These are phyloP conservation scores for Sanderia malayensis DNA, from an alignment of 30 jellyfish, hydroid and myxozoan genomes.

Conservation along the genomic window DNA sequence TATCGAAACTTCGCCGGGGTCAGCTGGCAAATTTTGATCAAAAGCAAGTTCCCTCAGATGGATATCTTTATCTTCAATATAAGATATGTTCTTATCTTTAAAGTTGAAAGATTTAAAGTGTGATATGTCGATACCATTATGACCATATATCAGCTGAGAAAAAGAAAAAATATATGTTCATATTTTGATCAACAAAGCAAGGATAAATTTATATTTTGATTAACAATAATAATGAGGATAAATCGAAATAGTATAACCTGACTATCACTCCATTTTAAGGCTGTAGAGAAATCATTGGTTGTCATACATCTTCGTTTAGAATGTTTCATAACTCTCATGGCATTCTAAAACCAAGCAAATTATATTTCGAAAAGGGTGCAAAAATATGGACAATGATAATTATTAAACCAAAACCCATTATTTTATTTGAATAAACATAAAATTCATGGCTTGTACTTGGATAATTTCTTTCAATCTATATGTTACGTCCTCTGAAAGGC, in stretches of 20 bases:
- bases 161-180: not conserved
- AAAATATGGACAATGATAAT: no score
- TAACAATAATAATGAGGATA: not conserved
- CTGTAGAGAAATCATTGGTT: constrained; percentile 68
- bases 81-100: constrained; percentile 70
- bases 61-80: constrained; percentile 79
- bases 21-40: constrained; percentile 79
- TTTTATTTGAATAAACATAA: no score
- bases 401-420: no score
- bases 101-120: constrained; percentile 61
- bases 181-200: not conserved
- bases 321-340: constrained; percentile 75
- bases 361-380: no score
- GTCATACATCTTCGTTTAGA: constrained; percentile 76
- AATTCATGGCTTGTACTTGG: no score
- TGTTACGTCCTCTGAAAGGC: constrained; percentile 86
- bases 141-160: constrained; percentile 85
- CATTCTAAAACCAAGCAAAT: no score
- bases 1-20: constrained; percentile 71
- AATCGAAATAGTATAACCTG: constrained; percentile 35
- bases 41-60: constrained; percentile 81
- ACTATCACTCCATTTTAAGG: constrained; percentile 71
- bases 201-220: not conserved
- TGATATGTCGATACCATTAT: constrained; percentile 71
- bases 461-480: constrained; percentile 79